These are phyloP conservation scores for Champsocephalus esox DNA, from an alignment of 2,797 vertebrate species.

Conservation along the genomic window DNA sequence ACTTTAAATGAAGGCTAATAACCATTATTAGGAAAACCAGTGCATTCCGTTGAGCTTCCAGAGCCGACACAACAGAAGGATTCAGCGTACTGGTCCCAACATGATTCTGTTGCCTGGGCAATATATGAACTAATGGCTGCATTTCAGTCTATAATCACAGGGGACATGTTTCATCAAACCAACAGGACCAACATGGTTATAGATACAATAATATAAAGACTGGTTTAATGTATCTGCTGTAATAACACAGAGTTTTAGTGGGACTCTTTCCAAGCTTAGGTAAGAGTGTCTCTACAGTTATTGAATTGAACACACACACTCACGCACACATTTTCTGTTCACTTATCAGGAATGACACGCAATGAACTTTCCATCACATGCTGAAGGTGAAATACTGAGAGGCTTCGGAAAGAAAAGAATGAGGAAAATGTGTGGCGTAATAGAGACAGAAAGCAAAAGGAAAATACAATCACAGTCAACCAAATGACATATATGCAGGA, in stretches of 20 bases:
- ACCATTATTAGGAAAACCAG: slow-evolving; percentile 5
- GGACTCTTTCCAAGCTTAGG: not conserved
- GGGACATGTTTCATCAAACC: not conserved
- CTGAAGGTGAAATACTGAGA: slow-evolving; percentile 2
- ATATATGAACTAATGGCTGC: not conserved
- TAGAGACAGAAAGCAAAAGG: not conserved
- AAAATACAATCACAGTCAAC: slow-evolving; percentile 1
- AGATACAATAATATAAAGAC: not conserved
- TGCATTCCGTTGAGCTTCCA: not conserved
- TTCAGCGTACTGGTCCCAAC: not conserved
- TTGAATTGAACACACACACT: too few relatives aligned
- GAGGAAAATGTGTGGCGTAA: not conserved
- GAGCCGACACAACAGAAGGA: slow-evolving; percentile 2
- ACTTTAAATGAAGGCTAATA: slow-evolving; percentile 6
- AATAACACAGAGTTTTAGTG: not conserved
- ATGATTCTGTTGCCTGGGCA: not conserved
- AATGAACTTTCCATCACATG: slow-evolving; percentile 11
- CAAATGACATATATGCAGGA: not conserved
- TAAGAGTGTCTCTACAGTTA: not conserved
- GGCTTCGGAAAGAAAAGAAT: not conserved
- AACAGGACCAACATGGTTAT: not conserved
- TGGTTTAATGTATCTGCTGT: not conserved
- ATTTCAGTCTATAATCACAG: not conserved
- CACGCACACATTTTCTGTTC: not conserved
- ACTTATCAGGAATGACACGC: not conserved